Evolutionary conservation across 2,113 vertebrate species (phyloP).

Genomic region (Acrocephalus kingi): DNA sequence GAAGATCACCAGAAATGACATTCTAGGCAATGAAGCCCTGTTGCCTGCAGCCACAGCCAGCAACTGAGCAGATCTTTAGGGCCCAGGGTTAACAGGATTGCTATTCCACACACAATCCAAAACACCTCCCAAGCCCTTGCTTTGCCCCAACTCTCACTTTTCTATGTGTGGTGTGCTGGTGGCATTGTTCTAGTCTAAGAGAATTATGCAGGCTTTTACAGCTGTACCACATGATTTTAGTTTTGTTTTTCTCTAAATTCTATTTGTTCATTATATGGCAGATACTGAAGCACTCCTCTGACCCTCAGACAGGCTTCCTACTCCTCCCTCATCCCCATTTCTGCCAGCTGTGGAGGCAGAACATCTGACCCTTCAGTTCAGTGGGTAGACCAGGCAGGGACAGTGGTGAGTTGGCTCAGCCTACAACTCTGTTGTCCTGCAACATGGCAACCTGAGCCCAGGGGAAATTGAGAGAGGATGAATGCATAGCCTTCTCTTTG

Average conservation of each 20-base stretch:
- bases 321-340: not conserved
- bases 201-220: not conserved
- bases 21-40: not conserved
- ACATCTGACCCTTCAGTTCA: not conserved
- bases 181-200: not conserved
- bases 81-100: not conserved
- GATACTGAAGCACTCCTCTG: not conserved
- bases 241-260: not conserved
- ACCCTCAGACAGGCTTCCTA: not conserved
- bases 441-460: not conserved
- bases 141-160: not conserved
- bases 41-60: not conserved
- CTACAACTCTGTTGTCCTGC: not conserved
- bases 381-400: not conserved
- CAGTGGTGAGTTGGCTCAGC: not conserved
- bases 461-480: not conserved
- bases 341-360: not conserved
- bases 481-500: not conserved
- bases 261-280: not conserved
- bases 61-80: not conserved
- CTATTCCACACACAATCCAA: not conserved
- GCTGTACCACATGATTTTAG: not conserved
- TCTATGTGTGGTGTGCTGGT: not conserved
- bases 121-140: not conserved
- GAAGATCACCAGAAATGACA: not conserved